Base-by-base conservation (phyloP, 1,140 invertebrate genomes). In the Pentalonia nigronervosa region DNA sequence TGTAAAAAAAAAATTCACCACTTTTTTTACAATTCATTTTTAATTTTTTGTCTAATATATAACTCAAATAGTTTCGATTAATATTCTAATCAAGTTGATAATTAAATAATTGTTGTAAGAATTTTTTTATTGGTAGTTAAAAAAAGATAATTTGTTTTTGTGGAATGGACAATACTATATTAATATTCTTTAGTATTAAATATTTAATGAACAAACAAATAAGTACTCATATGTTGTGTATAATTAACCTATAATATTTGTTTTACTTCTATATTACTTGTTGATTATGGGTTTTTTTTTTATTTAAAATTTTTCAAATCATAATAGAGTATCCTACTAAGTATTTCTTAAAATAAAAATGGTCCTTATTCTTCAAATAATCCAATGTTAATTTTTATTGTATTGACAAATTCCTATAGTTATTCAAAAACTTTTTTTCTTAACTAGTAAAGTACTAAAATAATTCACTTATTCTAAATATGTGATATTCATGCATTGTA, bases 141-240 rank as follows among this genome's bases (percentile, higher is more conserved):
- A 76, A 76, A 14, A n/a, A 30, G 17, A 76, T n/a, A 1, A 17
- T n/a, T 76, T 6, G 4, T 86, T 17, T 4, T 48, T 86, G 30
- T 86, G 84, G 25, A 47, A 47, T 86, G 84, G 84, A 86, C 84
- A 86, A 86, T 86, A 86, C 47, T 86, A 47, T 86, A 76, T 34
- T 76, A n/a, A 76, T 76, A 76, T n/a, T n/a, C n/a, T 76, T 76
- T n/a, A n/a, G 14, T 67, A 30, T 67, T 67, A 14, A n/a, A 76
- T 67, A 76, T 76, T 76, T n/a, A n/a, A n/a, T 67, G 60, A 76
- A 17, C 6, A n/a, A 76, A 67, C 14, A 67, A 67, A 67, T 67
- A n/a, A 30, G 30, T 67, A 53, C 50, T 67, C 0, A 4, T 67
- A n/a, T n/a, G 14, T 6, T n/a, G 14, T 76, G 30, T 4, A 76